Conservation (phyloP, 92 coral and sea anemone genomes). For the Siderastrea siderea region DNA sequence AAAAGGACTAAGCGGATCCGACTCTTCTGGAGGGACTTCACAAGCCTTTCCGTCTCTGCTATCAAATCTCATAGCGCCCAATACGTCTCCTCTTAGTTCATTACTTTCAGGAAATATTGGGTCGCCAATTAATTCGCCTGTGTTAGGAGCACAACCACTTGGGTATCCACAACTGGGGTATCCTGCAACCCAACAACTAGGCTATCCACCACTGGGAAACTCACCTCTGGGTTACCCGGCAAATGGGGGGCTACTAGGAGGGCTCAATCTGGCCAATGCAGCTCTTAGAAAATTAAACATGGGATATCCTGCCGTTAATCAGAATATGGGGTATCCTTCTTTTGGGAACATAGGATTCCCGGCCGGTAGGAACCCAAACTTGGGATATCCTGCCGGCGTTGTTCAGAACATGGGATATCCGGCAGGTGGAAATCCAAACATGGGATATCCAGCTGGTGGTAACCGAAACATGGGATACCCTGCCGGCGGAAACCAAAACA, state of each 20-base stretch:
- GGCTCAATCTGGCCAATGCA: constrained; percentile 12
- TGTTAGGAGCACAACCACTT: neutral
- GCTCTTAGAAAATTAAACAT: neutral
- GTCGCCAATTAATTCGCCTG: neutral
- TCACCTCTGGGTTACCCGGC: constrained; percentile 2
- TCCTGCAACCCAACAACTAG: constrained; percentile 2
- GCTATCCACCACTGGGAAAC: neutral
- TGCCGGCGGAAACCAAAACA: neutral
- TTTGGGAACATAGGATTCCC: constrained; percentile 13
- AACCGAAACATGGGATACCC: neutral
- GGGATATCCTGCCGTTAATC: constrained; percentile 16
- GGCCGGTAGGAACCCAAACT: neutral
- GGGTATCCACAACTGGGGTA: constrained; percentile 26
- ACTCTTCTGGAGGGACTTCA: constrained; percentile 17
- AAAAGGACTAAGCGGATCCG: constrained; percentile 12
- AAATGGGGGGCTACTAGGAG: neutral
- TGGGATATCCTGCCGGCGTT: constrained; percentile 19
- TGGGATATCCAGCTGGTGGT: constrained; percentile 19
- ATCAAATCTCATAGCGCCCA: neutral
- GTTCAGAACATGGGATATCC: constrained; percentile 15
- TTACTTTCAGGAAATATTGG: constrained; percentile 6
- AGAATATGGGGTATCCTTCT: neutral
- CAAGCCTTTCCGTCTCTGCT: constrained; percentile 25
- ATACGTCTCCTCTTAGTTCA: constrained; percentile 14
- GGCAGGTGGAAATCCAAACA: neutral